Percentiles rank a stretch among this genome's conserved stretches.
Conservation (phyloP, 2,888 invertebrate genomes). For the Drosophila emarginata region DNA sequence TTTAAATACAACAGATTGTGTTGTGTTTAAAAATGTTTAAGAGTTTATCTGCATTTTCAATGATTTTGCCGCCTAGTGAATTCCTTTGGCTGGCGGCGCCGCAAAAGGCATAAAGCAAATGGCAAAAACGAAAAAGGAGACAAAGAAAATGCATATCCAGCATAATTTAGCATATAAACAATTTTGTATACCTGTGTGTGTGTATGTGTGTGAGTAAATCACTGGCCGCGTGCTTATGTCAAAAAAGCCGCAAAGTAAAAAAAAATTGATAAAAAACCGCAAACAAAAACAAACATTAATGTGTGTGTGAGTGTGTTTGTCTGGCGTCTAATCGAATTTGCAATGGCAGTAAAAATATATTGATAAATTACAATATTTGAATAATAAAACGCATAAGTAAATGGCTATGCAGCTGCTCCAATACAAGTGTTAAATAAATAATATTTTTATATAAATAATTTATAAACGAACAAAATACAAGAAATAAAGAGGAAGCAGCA, state of each 20-base stretch:
- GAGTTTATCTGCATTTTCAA: not conserved
- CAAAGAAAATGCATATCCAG: constrained; percentile 1
- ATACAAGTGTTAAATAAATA: too few relatives aligned
- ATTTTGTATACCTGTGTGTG: not conserved
- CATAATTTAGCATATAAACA: constrained; percentile 3
- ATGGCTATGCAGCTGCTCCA: constrained; percentile 30
- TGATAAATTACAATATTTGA: constrained; percentile 52
- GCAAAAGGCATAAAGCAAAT: not conserved
- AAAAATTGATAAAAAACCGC: constrained; percentile 58
- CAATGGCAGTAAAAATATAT: constrained; percentile 52
- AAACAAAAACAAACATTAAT: constrained; percentile 75
- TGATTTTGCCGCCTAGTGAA: not conserved
- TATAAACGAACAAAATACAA: not conserved
- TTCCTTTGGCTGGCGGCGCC: not conserved
- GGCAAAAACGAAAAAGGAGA: not conserved
- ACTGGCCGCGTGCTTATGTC: constrained; percentile 17
- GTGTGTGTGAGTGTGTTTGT: constrained; percentile 25
- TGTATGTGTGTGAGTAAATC: constrained; percentile 2
- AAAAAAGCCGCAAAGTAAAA: constrained; percentile 23
- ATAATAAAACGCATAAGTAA: constrained; percentile 38
- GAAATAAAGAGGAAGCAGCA: not conserved
- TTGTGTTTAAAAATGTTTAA: not conserved
- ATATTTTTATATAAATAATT: not conserved
- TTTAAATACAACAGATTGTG: not conserved
- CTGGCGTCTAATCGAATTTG: constrained; percentile 55